Percentiles rank a stretch among this genome's conserved stretches.
Evolutionary conservation across 2,797 vertebrate genomes (phyloP).

Genomic region (Eospalax fontanierii): DNA sequence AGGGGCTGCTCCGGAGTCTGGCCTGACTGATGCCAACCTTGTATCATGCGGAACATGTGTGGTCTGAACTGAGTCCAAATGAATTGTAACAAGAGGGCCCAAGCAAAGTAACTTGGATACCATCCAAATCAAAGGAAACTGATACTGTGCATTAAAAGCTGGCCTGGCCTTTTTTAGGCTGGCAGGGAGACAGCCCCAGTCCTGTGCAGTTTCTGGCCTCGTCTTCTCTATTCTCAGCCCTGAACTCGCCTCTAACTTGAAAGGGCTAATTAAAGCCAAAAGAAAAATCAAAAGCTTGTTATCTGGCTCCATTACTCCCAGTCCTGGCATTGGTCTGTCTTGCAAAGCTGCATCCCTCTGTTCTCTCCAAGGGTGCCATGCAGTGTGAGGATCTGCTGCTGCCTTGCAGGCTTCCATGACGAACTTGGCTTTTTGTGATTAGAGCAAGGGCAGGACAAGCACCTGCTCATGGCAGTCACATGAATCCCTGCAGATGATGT

Average conservation of each 20-base stretch:
- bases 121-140: conserved; percentile 73
- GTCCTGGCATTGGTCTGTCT: conserved; percentile 43
- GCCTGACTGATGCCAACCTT: neutral
- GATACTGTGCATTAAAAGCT: conserved; percentile 70
- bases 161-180: conserved; percentile 45
- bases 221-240: conserved; percentile 82
- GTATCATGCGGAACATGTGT: neutral
- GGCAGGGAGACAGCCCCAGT: conserved; percentile 72
- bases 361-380: conserved; percentile 63
- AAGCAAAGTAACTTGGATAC: conserved; percentile 19
- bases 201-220: conserved; percentile 68
- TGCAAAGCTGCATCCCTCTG: conserved; percentile 67
- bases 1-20: neutral
- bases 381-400: neutral
- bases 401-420: neutral
- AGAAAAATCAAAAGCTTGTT: conserved; percentile 85
- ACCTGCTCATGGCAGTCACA: neutral
- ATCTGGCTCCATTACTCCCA: conserved; percentile 77
- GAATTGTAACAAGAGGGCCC: neutral
- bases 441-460: neutral
- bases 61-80: conserved; percentile 66
- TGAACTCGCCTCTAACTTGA: conserved; percentile 86
- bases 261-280: conserved; percentile 88
- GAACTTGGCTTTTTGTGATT: conserved; percentile 63
- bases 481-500: neutral